Conservation (phyloP, 2,113 vertebrate species). For the Catharus bicknelli region DNA sequence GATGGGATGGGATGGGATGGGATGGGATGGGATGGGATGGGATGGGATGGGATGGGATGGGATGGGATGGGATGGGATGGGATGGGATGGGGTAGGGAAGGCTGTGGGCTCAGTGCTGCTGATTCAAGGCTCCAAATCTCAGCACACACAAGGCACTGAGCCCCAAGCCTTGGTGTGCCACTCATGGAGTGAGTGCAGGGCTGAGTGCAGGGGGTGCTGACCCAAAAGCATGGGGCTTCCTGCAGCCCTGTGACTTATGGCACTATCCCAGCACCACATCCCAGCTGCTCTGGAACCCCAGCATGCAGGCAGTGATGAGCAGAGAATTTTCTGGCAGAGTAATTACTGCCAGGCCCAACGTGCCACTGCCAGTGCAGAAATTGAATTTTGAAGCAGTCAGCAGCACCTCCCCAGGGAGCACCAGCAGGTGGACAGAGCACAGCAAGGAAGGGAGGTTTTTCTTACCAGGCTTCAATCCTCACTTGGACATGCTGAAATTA, state of each 20-base stretch:
- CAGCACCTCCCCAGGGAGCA: not conserved
- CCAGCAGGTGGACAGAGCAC: rapidly evolving
- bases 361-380: not conserved
- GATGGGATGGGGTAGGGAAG: not conserved
- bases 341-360: not conserved
- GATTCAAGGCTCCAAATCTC: not conserved
- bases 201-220: not conserved
- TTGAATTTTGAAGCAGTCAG: not conserved
- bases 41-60: not conserved
- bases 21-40: not conserved
- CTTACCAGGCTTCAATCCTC: not conserved
- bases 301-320: not conserved
- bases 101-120: not conserved
- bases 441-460: not conserved
- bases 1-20: not conserved
- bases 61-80: not conserved
- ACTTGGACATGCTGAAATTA: not conserved
- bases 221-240: not conserved
- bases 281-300: rapidly evolving
- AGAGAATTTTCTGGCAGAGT: not conserved
- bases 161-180: not conserved
- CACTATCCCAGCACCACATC: rapidly evolving
- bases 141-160: not conserved
- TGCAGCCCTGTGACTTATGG: not conserved
- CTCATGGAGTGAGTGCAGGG: not conserved